Evolutionary conservation across 2,797 vertebrate species (phyloP).

Genomic region (Gallirallus australis): DNA sequence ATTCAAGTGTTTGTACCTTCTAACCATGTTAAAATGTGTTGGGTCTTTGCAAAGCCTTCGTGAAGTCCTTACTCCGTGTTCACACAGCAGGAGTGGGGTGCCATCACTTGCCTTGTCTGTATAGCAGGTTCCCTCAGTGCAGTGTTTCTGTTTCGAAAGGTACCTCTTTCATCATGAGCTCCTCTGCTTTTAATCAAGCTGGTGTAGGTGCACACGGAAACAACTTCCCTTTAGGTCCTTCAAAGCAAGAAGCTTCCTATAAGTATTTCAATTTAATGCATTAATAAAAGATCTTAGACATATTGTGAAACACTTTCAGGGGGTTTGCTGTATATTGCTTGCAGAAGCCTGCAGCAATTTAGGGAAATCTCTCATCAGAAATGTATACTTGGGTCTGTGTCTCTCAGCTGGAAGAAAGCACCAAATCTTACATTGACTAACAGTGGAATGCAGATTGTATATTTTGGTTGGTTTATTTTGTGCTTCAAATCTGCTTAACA

Average conservation of each 20-base stretch:
- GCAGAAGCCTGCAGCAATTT: neutral
- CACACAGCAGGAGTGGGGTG: neutral
- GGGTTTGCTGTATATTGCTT: neutral
- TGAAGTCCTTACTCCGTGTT: neutral
- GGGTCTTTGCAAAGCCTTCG: neutral
- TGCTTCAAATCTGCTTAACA: neutral
- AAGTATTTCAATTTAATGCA: neutral
- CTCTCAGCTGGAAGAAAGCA: neutral
- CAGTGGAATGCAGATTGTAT: neutral
- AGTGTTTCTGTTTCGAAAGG: neutral
- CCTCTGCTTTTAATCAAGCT: neutral
- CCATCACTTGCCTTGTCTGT: neutral
- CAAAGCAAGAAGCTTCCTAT: neutral
- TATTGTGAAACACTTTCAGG: neutral
- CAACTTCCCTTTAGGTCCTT: neutral
- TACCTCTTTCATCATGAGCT: neutral
- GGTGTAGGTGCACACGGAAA: neutral
- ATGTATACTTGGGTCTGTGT: fast-evolving
- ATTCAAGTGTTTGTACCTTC: neutral
- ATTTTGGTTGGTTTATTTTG: neutral
- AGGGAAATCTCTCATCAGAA: neutral
- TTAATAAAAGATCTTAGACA: neutral
- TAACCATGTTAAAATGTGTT: neutral
- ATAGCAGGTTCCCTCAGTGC: neutral
- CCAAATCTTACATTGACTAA: neutral